Percentiles rank a stretch among this genome's conserved stretches.
These are phyloP conservation scores for Limnephilus marmoratus DNA, from an alignment of 2,888 invertebrate genomes.

Conservation along the genomic window DNA sequence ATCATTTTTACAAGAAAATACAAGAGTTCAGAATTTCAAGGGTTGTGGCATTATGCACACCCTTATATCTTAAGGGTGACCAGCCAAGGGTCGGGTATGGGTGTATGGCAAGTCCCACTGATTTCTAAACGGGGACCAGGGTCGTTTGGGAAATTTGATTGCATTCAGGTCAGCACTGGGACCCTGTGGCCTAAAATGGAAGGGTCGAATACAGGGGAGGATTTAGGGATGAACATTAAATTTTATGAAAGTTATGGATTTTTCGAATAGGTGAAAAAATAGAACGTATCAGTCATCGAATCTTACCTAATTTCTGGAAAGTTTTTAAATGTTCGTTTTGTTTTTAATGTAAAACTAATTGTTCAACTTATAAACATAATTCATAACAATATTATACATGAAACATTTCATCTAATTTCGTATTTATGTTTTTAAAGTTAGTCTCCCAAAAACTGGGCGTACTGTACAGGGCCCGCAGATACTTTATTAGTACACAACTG, in stretches of 20 bases:
- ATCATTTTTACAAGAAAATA: slow-evolving; percentile 2
- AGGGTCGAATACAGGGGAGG: background rate
- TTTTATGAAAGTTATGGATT: background rate
- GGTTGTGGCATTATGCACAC: background rate
- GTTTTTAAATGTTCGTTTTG: no score
- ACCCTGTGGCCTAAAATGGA: background rate
- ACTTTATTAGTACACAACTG: no score
- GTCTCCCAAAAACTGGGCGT: no score
- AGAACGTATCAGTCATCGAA: no score
- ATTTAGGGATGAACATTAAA: background rate
- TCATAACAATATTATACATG: no score
- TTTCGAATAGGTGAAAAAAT: no score
- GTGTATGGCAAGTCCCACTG: background rate
- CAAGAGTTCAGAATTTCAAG: background rate
- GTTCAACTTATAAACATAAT: no score
- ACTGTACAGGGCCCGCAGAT: no score
- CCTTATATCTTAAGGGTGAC: slow-evolving; percentile 15
- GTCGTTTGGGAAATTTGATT: slow-evolving; percentile 25
- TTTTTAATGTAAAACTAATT: no score
- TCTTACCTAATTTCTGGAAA: no score
- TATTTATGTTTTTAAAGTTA: no score
- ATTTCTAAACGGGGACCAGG: slow-evolving; percentile 31
- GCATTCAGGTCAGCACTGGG: slow-evolving; percentile 2
- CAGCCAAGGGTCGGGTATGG: slow-evolving; percentile 4
- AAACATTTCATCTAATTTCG: no score